Evolutionary conservation across 1,140 invertebrate genomes (phyloP), one percentile per base, ranked within the genome.

Genomic region (Cotesia vestalis): DNA sequence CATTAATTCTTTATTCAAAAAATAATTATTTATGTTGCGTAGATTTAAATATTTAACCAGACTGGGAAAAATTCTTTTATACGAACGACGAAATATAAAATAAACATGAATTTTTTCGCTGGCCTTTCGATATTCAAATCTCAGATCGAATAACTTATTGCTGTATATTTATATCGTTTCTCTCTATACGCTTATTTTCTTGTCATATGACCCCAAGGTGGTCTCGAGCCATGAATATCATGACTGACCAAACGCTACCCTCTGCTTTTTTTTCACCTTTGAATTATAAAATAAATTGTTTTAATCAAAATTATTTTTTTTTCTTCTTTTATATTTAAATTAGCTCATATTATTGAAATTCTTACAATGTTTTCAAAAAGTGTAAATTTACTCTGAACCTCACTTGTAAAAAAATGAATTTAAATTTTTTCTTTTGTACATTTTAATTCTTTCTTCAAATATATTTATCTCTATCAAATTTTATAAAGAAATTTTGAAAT

Each of bases 181-280:
- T 53, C 51, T 53, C 6, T 66, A 17, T 52, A 34, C 8, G 20
- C 14, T 36, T 27, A 9, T 66, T 8, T 27, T n/a, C 40, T 12
- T 72, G 79, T 77, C 76, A 74, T 75, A 77, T 71, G 77, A 78
- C 80, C 80, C 78, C 80, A 75, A 78, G 78, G 80, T 81, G 83
- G 84, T 86, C 85, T 84, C 85, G 82, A 77, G 79, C 84, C 84
- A 86, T 86, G 85, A 86, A 86, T 86, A 86, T 85, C 84, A 85
- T 86, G 84, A 85, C 83, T 86, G 85, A 86, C 84, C 84, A 84
- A 85, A 80, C 78, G 78, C 79, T 75, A 78, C 75, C 76, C 4
- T 62, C 46, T 55, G 38, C 57, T 64, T 59, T 59, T 59, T 59
- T 61, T 74, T 55, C n/a, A 53, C 4, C 57, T 67, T 20, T 20